phyloP scores from a whole-genome alignment of 53 echinoderm and acorn worm genomes.

The Antedon mediterranea region DNA sequence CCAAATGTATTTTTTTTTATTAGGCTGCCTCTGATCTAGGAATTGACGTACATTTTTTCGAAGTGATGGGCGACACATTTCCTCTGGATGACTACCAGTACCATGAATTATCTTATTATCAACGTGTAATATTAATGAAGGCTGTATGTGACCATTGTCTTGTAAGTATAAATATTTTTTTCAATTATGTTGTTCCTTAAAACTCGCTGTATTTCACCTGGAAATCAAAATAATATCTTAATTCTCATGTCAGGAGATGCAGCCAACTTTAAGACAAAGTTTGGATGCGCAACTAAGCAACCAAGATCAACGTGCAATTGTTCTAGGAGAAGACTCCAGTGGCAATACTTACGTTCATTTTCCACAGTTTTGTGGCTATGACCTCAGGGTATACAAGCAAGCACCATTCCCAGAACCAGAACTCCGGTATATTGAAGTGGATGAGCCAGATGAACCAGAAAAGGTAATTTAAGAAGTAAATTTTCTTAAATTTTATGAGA shows the following conservation, averaged over 20 bases:
- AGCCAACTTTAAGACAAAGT: background rate
- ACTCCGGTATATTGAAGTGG: background rate
- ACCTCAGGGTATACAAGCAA: conserved; percentile 60
- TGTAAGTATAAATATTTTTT: conserved; percentile 29
- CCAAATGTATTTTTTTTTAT: background rate
- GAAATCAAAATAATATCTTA: background rate
- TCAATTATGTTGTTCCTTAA: background rate
- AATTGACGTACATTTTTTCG: conserved; percentile 49
- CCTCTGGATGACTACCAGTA: conserved; percentile 30
- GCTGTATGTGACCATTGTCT: conserved; percentile 53
- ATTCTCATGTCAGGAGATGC: background rate
- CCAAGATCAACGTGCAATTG: conserved; percentile 41
- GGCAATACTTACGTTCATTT: conserved; percentile 51
- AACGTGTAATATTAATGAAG: conserved; percentile 54
- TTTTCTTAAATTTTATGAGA: too few relatives aligned
- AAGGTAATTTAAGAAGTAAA: background rate
- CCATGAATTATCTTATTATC: conserved; percentile 58
- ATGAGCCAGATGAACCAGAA: background rate
- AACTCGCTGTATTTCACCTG: too few relatives aligned
- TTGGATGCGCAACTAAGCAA: background rate
- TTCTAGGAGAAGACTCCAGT: conserved; percentile 49
- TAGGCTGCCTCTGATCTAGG: conserved; percentile 27
- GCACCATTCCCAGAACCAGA: conserved; percentile 27
- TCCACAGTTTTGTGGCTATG: conserved; percentile 55
- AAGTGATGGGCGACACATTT: conserved; percentile 44